These are phyloP conservation scores for Gastrophryne carolinensis DNA, from an alignment of 2,797 vertebrate species.

Conservation along the genomic window DNA sequence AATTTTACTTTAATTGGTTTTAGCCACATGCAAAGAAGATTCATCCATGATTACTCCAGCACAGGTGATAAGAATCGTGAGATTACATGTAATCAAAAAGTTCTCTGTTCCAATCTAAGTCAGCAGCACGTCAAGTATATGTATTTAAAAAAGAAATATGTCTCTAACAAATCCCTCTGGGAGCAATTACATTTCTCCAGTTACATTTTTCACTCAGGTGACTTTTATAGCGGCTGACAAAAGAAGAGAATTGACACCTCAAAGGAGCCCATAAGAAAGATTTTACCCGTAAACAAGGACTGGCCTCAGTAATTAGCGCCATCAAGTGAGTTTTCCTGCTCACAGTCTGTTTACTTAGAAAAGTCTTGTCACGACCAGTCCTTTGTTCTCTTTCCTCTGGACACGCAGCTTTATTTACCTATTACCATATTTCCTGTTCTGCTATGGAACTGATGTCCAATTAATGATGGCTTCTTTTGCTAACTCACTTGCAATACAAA, in stretches of 20 bases:
- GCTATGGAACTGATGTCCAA: neutral
- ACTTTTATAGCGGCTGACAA: slow-evolving; percentile 21
- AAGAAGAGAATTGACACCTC: slow-evolving; percentile 3
- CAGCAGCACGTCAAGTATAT: neutral
- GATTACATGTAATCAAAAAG: neutral
- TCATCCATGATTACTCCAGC: neutral
- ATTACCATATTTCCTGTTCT: neutral
- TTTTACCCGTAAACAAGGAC: neutral
- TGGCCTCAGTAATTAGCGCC: slow-evolving; percentile 12
- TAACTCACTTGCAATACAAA: too few relatives aligned
- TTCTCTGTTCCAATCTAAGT: neutral
- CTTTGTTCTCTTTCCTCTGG: neutral
- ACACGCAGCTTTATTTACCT: neutral
- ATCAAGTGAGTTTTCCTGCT: neutral
- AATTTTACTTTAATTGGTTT: too few relatives aligned
- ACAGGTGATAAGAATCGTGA: neutral
- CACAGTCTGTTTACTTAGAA: neutral
- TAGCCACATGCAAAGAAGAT: too few relatives aligned
- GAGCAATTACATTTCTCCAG: slow-evolving; percentile 41
- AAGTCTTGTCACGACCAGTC: neutral
- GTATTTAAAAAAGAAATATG: slow-evolving; percentile 1
- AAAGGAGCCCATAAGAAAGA: neutral
- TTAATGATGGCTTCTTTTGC: too few relatives aligned
- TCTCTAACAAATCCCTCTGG: slow-evolving; percentile 39
- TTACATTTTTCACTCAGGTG: slow-evolving; percentile 6